Percentiles rank a stretch among this genome's conserved stretches.
These are phyloP conservation scores for Lucifuga dentata DNA, from an alignment of 2,113 vertebrate genomes.

Conservation along the genomic window DNA sequence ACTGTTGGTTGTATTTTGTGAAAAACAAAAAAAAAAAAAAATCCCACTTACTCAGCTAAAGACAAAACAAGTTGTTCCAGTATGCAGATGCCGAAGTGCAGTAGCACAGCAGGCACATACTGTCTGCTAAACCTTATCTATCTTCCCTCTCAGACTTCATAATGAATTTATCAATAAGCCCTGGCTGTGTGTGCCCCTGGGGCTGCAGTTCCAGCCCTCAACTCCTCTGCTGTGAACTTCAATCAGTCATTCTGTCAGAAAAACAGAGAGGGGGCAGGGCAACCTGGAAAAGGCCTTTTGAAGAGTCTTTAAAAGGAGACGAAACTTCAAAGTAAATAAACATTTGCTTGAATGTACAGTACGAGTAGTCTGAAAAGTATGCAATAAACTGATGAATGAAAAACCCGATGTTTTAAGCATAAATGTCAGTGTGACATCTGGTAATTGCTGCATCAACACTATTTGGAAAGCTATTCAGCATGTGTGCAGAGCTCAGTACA, in stretches of 20 bases:
- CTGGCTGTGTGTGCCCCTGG: slow-evolving; percentile 43
- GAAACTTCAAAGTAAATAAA: background rate
- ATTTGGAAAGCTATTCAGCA: background rate
- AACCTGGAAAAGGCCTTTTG: slow-evolving; percentile 7
- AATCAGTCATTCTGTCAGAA: slow-evolving; percentile 69
- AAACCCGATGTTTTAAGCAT: background rate
- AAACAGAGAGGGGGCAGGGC: slow-evolving; percentile 13
- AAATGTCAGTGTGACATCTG: no score
- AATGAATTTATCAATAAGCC: slow-evolving; percentile 74
- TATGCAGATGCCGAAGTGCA: slow-evolving; percentile 10
- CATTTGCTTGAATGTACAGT: background rate
- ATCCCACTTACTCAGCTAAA: background rate
- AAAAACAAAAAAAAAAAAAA: no score
- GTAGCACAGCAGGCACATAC: slow-evolving; percentile 17
- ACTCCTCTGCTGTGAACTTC: slow-evolving; percentile 46
- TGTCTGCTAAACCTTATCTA: slow-evolving; percentile 53
- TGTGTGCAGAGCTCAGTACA: background rate
- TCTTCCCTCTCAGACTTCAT: slow-evolving; percentile 57
- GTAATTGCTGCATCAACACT: no score
- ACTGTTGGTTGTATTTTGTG: background rate
- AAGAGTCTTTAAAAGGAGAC: background rate
- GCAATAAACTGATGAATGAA: background rate
- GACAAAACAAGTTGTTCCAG: slow-evolving; percentile 24
- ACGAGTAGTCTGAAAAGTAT: background rate
- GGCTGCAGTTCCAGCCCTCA: slow-evolving; percentile 55